A percentile compares a stretch with the other conserved stretches of the same genome.
These are phyloP conservation scores for Poecilia wingei DNA, from an alignment of 2,797 vertebrate species.

Conservation along the genomic window DNA sequence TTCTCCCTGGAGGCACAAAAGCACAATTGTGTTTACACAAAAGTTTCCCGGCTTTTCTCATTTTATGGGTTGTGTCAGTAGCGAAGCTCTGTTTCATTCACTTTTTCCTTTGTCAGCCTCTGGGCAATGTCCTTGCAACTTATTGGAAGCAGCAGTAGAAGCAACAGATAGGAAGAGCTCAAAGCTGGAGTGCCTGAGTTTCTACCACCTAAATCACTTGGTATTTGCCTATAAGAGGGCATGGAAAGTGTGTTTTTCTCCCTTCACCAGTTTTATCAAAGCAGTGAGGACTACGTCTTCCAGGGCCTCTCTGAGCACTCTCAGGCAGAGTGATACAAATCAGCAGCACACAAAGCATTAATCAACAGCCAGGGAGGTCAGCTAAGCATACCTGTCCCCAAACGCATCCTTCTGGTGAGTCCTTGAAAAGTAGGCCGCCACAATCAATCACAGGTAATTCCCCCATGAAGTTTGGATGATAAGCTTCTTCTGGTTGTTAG, in stretches of 20 bases:
- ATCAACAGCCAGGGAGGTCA: conserved; percentile 75
- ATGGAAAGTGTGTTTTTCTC: conserved; percentile 36
- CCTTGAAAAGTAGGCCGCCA: conserved; percentile 71
- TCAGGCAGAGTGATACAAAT: conserved; percentile 64
- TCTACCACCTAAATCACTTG: conserved; percentile 65
- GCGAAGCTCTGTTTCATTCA: conserved; percentile 53
- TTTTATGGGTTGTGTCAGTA: conserved; percentile 64
- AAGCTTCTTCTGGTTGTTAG: conserved; percentile 57
- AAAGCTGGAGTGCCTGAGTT: conserved; percentile 51
- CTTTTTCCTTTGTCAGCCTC: conserved; percentile 50
- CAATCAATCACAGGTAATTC: conserved; percentile 76
- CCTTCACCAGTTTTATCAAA: conserved; percentile 56
- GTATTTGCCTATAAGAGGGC: conserved; percentile 43
- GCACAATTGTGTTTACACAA: conserved; percentile 70
- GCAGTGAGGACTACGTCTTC: conserved; percentile 44
- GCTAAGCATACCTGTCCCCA: conserved; percentile 62
- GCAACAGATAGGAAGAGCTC: conserved; percentile 48
- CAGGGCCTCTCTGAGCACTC: conserved; percentile 37
- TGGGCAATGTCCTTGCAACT: conserved; percentile 53
- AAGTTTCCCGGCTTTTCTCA: conserved; percentile 63
- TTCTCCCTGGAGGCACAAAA: conserved; percentile 56
- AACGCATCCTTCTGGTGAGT: conserved; percentile 60
- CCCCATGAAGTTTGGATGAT: conserved; percentile 56
- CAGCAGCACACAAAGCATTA: conserved; percentile 69
- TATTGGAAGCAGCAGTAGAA: conserved; percentile 64